phyloP scores from a whole-genome alignment of 2,888 invertebrate species.

The Hyalella azteca region DNA sequence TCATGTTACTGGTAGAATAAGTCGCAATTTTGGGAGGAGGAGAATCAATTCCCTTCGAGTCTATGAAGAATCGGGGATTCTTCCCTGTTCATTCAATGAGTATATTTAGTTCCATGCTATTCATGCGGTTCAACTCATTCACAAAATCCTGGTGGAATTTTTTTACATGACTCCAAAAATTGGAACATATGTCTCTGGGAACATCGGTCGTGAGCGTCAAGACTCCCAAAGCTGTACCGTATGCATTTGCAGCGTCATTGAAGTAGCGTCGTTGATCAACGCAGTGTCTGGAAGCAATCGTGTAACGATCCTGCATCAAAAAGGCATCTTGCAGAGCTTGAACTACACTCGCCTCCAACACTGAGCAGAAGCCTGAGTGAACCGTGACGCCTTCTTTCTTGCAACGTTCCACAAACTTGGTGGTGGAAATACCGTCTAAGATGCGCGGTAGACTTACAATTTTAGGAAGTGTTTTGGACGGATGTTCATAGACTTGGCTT shows the following conservation, averaged over 20 bases:
- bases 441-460: neutral
- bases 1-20: neutral
- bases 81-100: neutral
- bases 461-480: neutral
- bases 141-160: neutral
- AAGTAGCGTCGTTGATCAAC: constrained; percentile 34
- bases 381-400: constrained; percentile 32
- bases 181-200: neutral
- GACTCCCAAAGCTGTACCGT: constrained; percentile 35
- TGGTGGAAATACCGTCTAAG: neutral
- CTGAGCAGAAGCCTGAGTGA: constrained; percentile 39
- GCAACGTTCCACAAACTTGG: constrained; percentile 8
- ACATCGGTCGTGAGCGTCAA: neutral
- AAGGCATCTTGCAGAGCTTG: constrained; percentile 28
- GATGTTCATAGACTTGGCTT: neutral
- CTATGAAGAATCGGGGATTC: neutral
- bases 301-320: constrained; percentile 22
- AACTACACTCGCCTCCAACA: constrained; percentile 38
- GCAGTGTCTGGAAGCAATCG: constrained; percentile 38
- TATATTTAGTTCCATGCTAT: neutral
- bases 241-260: constrained; percentile 23
- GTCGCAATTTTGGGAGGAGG: neutral
- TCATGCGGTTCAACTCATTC: neutral
- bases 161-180: constrained; percentile 42
- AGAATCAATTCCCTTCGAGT: neutral